These are phyloP conservation scores for Gasterosteus aculeatus DNA, from an alignment of 2,113 vertebrate genomes.

Conservation along the genomic window DNA sequence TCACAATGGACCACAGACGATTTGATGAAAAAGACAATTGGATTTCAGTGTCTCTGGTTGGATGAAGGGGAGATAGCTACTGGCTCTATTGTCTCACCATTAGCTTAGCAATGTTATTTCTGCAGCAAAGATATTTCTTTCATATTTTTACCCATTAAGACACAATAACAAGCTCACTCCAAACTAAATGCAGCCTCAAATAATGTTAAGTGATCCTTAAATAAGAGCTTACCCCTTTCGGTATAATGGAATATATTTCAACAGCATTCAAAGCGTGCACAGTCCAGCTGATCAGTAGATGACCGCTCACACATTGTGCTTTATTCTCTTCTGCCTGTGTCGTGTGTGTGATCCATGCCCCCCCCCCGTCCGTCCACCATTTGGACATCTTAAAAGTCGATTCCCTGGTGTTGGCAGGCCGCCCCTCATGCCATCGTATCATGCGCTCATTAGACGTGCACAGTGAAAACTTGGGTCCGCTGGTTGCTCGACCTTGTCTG, in stretches of 20 bases:
- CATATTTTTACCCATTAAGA: not conserved
- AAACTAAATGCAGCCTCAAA: not conserved
- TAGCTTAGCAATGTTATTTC: not conserved
- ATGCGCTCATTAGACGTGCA: not conserved
- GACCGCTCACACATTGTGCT: not conserved
- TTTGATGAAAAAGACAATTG: not conserved
- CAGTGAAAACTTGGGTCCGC: conserved; percentile 17
- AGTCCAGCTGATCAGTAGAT: conserved; percentile 21
- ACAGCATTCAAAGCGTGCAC: not conserved
- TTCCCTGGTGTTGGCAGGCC: not conserved
- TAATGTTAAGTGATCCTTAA: not conserved
- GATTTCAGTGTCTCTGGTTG: not conserved
- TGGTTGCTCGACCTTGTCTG: conserved; percentile 57
- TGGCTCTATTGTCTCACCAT: not conserved
- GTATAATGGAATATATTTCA: not conserved
- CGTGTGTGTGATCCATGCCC: not conserved
- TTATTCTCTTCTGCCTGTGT: conserved; percentile 20
- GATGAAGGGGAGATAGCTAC: not conserved
- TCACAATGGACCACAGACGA: not conserved
- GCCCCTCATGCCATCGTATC: not conserved
- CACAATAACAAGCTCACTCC: not conserved
- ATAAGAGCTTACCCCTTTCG: not conserved
- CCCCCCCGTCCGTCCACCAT: not conserved
- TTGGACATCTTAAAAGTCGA: not conserved
- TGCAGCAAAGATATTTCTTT: not conserved